Conservation (phyloP, 2,113 vertebrate genomes). For the Martes martes region DNA sequence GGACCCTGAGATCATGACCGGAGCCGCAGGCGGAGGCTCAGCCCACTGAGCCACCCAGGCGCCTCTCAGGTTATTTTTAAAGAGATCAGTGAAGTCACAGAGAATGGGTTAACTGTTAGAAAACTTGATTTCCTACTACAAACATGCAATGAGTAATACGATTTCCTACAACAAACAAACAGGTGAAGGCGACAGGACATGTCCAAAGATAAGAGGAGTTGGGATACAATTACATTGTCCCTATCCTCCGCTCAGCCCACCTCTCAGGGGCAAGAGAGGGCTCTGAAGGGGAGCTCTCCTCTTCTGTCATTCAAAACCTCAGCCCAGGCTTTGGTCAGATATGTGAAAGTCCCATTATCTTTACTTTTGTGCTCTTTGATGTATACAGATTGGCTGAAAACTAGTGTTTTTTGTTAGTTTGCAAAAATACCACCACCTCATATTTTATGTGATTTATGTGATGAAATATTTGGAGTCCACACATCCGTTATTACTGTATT, state of each 20-base stretch:
- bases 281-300: neutral
- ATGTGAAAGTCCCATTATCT: neutral
- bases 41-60: too few species aligned
- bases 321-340: neutral
- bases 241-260: neutral
- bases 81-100: neutral
- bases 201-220: neutral
- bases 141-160: neutral
- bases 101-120: neutral
- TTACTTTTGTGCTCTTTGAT: neutral
- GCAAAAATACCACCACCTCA: neutral
- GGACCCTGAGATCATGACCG: too few species aligned
- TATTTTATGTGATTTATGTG: neutral
- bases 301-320: neutral
- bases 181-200: neutral
- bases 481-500: neutral
- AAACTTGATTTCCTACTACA: slow-evolving; percentile 4
- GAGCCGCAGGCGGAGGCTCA: too few species aligned
- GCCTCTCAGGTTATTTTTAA: neutral
- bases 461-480: neutral
- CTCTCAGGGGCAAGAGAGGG: neutral
- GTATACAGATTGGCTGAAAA: neutral
- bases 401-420: neutral
- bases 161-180: neutral
- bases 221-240: neutral